Conservation (phyloP, 2,797 vertebrate species). For the Eulemur rubriventer region DNA sequence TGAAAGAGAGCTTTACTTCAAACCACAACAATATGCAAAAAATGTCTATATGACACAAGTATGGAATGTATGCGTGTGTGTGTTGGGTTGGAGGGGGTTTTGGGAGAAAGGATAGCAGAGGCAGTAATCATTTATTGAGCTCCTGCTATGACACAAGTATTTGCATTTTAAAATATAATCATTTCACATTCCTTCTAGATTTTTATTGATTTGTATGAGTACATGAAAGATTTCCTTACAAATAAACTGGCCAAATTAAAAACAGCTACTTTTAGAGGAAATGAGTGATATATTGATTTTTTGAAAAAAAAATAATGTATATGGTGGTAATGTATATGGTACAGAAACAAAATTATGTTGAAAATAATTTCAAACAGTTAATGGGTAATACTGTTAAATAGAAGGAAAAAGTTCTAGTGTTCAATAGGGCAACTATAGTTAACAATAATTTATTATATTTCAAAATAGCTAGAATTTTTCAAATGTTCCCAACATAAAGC, state of each 20-base stretch:
- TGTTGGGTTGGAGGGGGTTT: not conserved
- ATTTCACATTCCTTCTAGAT: not conserved
- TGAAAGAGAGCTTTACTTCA: not conserved
- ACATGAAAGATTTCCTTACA: not conserved
- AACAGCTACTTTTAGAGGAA: not conserved
- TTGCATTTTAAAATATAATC: not conserved
- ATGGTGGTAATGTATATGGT: not conserved
- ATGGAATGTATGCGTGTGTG: not conserved
- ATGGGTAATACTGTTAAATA: too few species aligned
- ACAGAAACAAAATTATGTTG: not conserved
- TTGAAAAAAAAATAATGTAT: not conserved
- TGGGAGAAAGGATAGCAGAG: not conserved
- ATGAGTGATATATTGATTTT: not conserved
- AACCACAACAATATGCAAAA: not conserved
- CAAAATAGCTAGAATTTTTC: too few species aligned
- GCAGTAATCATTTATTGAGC: not conserved
- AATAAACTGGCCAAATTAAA: not conserved
- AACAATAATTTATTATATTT: too few species aligned
- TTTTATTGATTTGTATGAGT: not conserved
- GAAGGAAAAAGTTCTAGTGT: too few species aligned
- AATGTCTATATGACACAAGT: not conserved
- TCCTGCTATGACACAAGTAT: not conserved
- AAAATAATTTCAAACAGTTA: not conserved
- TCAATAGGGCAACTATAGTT: too few species aligned
- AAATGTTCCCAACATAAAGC: too few species aligned